Evolutionary conservation across 2,113 vertebrate genomes (phyloP).

Genomic region (Plecturocebus donacophilus): DNA sequence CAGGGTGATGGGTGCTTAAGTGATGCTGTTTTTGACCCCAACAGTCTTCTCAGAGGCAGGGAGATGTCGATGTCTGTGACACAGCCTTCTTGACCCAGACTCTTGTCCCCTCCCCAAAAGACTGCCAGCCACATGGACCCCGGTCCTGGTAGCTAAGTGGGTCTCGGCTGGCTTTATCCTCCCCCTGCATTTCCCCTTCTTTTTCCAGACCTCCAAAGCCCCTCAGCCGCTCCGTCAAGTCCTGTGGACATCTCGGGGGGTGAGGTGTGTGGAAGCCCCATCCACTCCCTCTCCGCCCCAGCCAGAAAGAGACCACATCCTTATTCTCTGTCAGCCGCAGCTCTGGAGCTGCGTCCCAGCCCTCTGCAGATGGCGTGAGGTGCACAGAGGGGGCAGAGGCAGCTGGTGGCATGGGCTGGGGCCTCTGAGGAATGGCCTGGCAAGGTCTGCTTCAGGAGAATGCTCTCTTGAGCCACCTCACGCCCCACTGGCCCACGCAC

Average conservation of each 20-base stretch:
- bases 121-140: not conserved
- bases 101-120: not conserved
- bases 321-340: not conserved
- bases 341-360: not conserved
- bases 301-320: not conserved
- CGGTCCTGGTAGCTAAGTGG: not conserved
- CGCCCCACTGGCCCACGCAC: too few species aligned
- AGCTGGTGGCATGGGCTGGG: not conserved
- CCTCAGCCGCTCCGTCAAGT: not conserved
- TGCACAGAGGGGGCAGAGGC: not conserved
- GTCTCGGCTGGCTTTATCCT: not conserved
- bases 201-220: not conserved
- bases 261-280: not conserved
- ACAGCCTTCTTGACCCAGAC: not conserved
- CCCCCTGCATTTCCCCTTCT: not conserved
- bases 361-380: not conserved
- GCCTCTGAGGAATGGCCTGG: not conserved
- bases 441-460: not conserved
- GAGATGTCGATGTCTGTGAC: not conserved
- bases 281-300: not conserved
- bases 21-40: not conserved
- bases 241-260: not conserved
- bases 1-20: not conserved
- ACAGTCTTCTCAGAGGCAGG: not conserved
- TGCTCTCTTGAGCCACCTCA: rapidly evolving